Evolutionary conservation across 1,140 invertebrate genomes (phyloP), one percentile per base, ranked within the genome.

Genomic region (Glomeris maerens): DNA sequence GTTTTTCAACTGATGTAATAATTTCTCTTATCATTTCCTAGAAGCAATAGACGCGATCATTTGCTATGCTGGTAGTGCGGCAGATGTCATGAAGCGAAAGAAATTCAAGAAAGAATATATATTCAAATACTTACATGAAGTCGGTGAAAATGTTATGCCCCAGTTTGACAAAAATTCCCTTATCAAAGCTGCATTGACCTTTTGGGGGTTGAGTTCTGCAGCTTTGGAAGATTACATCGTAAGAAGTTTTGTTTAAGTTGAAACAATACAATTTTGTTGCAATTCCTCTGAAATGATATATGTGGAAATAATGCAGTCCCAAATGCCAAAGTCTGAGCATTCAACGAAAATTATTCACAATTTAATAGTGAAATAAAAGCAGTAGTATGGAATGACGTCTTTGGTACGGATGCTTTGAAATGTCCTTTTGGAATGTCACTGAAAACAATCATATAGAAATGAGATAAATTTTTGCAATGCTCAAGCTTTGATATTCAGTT

Each of bases 231-330:
- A 42, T 4, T 10, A 5, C 5, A 42, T 21, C 10, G 25, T 42
- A 25, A 25, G 20, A 42, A 42, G 17, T 36, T 17, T 17, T 10
- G 10, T 17, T 10, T 36, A 10, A 36, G 10, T 36, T 36, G 17
- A 36, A 36, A 36, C 31, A 17, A 36, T 36, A 10, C 17, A 36
- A 36, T 10, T 17, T 36, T 10, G 31, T 36, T 36, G 31, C 17
- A 36, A 36, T 17, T 42, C 5, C 23, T 27, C 28, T 53, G 3
- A 14, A 50, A 56, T 17, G 27, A 42, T 13, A 55, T 42, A 28
- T 29, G 14, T 31, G 10, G 5, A 22, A n/a, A 29, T 14, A 45
- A 45, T 49, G 36, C 22, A n/a, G 27, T 20, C 13, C 20, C 22
- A 3, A 2, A 10, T 22, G 4, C 21, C 29, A 39, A n/a, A n/a